Evolutionary conservation across 2,113 vertebrate genomes (phyloP), one percentile per base, ranked within the genome.

Genomic region (Scytalopus superciliaris): DNA sequence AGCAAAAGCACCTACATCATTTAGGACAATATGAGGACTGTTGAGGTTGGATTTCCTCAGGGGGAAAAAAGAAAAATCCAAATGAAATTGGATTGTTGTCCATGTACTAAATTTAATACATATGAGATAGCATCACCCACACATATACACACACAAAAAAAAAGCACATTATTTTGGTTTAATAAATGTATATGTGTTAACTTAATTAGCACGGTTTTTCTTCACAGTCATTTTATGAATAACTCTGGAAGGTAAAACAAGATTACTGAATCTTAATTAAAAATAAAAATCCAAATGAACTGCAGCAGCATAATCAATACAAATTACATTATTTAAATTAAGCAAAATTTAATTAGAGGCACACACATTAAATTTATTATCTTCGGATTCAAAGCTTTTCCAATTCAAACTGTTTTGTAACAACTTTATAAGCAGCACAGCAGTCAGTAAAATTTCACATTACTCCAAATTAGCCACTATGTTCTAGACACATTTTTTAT

Each of bases 251-350:
- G 64, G 84, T 96, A 94, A 96, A 96, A 93, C 18, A 93, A 94
- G 68, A 96, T 87, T 87, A 94, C 82, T 60, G 81, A 93, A 88
- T 81, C 55, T 74, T 95, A 97, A 97, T 93, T 97, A 96, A 93
- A 97, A 95, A 92, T 84, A 95, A 95, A 96, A 96, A 67, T 60
- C 77, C 17, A 92, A 93, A 90, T 87, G 27, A 94, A 96, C 67
- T 80, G 75, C 33, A 89, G 76, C 39, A 92, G 79, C 39, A 97
- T 87, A 97, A 97, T 96, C 96, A 97, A 96, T 95, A 96, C 66
- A 89, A 97, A 97, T 95, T 93, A 90, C 78, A 92, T 94, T 90
- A 96, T 94, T 96, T 96, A 95, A 96, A 94, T 96, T 93, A 90
- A 85, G 49, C 19, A 84, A 91, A 93, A 93, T 92, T 94, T 92